Percentiles rank a stretch among this genome's conserved stretches.
phyloP scores from a whole-genome alignment of 2,888 invertebrate species.

The Bruchidius siliquastri region DNA sequence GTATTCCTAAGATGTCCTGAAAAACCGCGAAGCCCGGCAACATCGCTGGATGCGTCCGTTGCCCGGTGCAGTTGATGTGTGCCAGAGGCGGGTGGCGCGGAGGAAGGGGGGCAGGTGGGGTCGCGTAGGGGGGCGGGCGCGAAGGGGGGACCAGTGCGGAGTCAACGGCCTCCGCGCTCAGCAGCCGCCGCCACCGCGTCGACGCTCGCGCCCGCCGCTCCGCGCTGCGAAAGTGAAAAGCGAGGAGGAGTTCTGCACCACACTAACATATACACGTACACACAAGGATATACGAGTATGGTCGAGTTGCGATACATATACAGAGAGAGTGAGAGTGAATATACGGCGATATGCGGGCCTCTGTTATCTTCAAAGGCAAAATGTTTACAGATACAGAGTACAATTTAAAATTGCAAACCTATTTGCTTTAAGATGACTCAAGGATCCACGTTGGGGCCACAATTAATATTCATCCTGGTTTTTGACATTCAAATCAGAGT shows the following conservation, averaged over 20 bases:
- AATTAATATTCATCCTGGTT: too few relatives aligned
- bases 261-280: neutral
- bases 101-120: neutral
- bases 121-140: slow-evolving; percentile 12
- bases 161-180: slow-evolving; percentile 35
- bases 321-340: neutral
- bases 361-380: neutral
- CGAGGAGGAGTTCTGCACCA: slow-evolving; percentile 37
- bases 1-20: neutral
- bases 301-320: neutral
- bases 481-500: too few relatives aligned
- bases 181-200: neutral
- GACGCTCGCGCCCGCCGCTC: neutral
- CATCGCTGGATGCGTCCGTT: slow-evolving; percentile 18
- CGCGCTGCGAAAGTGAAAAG: slow-evolving; percentile 36
- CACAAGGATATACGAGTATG: neutral
- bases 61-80: slow-evolving; percentile 24
- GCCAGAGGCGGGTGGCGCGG: slow-evolving; percentile 15
- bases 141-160: slow-evolving; percentile 15
- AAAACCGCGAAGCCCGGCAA: slow-evolving; percentile 3
- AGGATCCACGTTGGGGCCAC: too few relatives aligned
- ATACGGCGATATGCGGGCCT: neutral
- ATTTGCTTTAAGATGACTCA: too few relatives aligned
- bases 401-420: too few relatives aligned
- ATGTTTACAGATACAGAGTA: too few relatives aligned